Conservation (phyloP, 1,140 invertebrate species). For the Eupristina koningsbergeri region DNA sequence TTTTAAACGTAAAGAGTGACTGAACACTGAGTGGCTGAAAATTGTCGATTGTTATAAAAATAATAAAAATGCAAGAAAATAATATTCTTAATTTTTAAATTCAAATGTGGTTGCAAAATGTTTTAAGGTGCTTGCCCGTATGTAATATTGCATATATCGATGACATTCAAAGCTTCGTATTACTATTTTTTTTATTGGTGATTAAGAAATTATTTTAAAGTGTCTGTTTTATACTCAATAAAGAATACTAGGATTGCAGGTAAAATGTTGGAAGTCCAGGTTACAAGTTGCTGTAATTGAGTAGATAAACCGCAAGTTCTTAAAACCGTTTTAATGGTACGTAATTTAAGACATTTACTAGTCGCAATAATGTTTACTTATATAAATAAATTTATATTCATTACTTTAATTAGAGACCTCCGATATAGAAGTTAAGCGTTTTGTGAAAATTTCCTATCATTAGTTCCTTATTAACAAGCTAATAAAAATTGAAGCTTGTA, state of each 20-base stretch:
- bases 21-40: no score
- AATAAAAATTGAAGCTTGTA: neutral
- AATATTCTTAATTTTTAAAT: no score
- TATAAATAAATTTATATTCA: conserved; percentile 40
- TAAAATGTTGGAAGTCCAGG: conserved; percentile 22
- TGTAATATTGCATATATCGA: neutral
- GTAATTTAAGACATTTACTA: conserved; percentile 40
- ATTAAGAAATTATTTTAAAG: conserved; percentile 46
- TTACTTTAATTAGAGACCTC: conserved; percentile 33
- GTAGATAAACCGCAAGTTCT: conserved; percentile 42
- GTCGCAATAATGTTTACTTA: conserved; percentile 7
- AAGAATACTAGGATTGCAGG: conserved; percentile 26
- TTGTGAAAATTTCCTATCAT: conserved; percentile 14
- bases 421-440: neutral
- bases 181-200: conserved; percentile 5
- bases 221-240: conserved; percentile 32
- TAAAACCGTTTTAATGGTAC: conserved; percentile 34
- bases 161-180: neutral
- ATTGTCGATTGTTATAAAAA: no score
- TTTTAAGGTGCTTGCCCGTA: no score
- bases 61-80: no score
- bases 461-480: conserved; percentile 22
- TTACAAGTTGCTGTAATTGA: conserved; percentile 39
- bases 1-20: no score
- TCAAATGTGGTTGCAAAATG: no score